Evolutionary conservation across 2,797 vertebrate genomes (phyloP).

Genomic region (Xenentodon cancila): DNA sequence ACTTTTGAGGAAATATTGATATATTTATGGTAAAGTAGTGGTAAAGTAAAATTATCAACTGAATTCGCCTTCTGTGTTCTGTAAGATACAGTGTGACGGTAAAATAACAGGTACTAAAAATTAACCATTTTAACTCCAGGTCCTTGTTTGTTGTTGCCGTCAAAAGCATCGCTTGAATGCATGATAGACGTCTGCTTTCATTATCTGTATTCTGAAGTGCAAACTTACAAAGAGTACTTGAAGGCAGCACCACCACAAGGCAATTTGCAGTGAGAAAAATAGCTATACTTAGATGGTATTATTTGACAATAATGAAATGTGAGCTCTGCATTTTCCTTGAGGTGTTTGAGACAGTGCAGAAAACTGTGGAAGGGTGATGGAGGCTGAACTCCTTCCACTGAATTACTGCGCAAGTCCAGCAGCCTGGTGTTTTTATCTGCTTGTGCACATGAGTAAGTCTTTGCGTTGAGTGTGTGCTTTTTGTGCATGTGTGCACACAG

Average conservation of each 20-base stretch:
- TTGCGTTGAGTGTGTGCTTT: slow-evolving; percentile 33
- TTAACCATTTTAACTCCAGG: slow-evolving; percentile 32
- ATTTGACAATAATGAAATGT: slow-evolving; percentile 79
- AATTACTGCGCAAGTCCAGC: slow-evolving; percentile 52
- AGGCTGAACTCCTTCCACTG: slow-evolving; percentile 60
- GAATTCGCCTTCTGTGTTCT: background rate
- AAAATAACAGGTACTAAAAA: slow-evolving; percentile 34
- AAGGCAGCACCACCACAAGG: slow-evolving; percentile 62
- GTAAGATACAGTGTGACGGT: slow-evolving; percentile 23
- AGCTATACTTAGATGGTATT: slow-evolving; percentile 62
- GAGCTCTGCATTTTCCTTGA: slow-evolving; percentile 69
- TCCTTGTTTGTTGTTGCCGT: slow-evolving; percentile 31
- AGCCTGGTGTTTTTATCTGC: slow-evolving; percentile 56
- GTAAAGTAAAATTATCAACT: background rate
- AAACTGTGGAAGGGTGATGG: slow-evolving; percentile 68
- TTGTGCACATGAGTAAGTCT: slow-evolving; percentile 48
- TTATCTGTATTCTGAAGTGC: slow-evolving; percentile 42
- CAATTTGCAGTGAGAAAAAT: slow-evolving; percentile 70
- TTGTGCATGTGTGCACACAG: slow-evolving; percentile 29
- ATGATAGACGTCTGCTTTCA: slow-evolving; percentile 40
- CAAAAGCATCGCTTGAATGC: slow-evolving; percentile 48
- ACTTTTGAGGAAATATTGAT: too few species aligned
- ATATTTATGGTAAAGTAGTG: too few species aligned
- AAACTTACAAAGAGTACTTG: slow-evolving; percentile 51
- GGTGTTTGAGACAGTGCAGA: slow-evolving; percentile 67